These are phyloP conservation scores for Polymixis lichenea DNA, from an alignment of 2,888 invertebrate genomes.

Conservation along the genomic window DNA sequence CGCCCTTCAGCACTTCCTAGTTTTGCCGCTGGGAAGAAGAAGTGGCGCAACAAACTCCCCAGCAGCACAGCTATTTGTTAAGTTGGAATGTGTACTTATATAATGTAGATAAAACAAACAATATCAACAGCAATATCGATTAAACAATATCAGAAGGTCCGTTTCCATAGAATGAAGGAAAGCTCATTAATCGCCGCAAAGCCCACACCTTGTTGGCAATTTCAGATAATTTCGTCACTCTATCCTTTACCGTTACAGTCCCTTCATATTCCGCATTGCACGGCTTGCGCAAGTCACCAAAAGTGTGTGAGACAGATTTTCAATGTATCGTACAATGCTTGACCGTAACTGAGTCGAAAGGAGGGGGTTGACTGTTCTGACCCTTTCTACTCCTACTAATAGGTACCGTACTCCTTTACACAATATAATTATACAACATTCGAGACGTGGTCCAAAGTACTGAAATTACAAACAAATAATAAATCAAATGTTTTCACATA, in stretches of 20 bases:
- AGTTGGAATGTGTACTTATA: no score
- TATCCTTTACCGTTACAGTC: conserved; percentile 11
- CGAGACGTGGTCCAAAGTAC: conserved; percentile 24
- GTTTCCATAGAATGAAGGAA: neutral
- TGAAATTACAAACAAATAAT: conserved; percentile 46
- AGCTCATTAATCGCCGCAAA: conserved; percentile 1
- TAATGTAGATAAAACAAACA: neutral
- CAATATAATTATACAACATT: conserved; percentile 44
- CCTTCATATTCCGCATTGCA: conserved; percentile 30
- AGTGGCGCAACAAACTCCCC: neutral
- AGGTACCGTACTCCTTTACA: conserved; percentile 28
- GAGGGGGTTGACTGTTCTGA: conserved; percentile 10
- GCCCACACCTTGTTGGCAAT: neutral
- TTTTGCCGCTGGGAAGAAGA: neutral
- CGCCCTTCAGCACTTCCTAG: neutral
- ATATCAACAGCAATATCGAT: neutral
- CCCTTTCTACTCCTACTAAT: conserved; percentile 30
- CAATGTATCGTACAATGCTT: conserved; percentile 27
- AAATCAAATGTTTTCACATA: conserved; percentile 61
- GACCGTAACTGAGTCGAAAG: conserved; percentile 18
- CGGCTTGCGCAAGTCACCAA: conserved; percentile 33
- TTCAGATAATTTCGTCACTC: conserved; percentile 15
- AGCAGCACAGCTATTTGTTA: neutral
- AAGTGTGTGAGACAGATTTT: conserved; percentile 24
- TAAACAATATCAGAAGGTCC: neutral